These are phyloP conservation scores for Oophaga sylvatica DNA, from an alignment of 2,797 vertebrate genomes.

Conservation along the genomic window DNA sequence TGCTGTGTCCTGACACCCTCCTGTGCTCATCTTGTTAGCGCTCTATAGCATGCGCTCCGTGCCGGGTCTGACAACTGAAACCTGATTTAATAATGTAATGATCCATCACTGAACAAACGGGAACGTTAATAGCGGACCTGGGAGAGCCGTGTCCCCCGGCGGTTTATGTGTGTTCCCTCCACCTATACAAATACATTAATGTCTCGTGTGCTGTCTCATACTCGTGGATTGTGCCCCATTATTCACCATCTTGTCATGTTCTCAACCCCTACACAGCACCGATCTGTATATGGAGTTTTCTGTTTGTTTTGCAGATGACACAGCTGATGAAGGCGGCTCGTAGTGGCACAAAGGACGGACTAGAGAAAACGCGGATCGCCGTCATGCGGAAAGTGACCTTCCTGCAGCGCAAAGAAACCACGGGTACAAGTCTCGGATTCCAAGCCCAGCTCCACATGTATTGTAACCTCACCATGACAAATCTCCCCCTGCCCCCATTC, in stretches of 20 bases:
- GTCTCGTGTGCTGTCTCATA: not conserved
- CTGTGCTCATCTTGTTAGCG: not conserved
- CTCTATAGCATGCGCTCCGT: not conserved
- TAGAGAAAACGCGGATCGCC: constrained; percentile 87
- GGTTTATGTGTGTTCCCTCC: not conserved
- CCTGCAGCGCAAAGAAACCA: constrained; percentile 82
- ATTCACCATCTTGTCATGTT: not conserved
- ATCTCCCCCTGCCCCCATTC: no score
- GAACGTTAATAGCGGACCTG: constrained; percentile 21
- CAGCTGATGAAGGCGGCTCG: constrained; percentile 90
- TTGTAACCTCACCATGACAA: no score
- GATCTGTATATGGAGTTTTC: not conserved
- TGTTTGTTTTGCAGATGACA: constrained; percentile 78
- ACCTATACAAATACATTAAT: not conserved
- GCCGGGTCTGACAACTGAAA: constrained; percentile 20
- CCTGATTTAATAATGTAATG: constrained; percentile 48
- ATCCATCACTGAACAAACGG: constrained; percentile 23
- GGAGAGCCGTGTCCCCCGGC: not conserved
- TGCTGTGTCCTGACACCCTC: not conserved
- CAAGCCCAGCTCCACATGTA: not conserved
- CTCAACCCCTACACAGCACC: not conserved
- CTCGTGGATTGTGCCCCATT: not conserved
- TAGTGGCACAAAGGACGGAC: constrained; percentile 84
- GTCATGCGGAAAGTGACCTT: constrained; percentile 89
- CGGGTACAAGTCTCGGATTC: constrained; percentile 71